These are phyloP conservation scores for Rhopalosiphum nymphaeae DNA, from an alignment of 2,888 invertebrate species.

Conservation along the genomic window DNA sequence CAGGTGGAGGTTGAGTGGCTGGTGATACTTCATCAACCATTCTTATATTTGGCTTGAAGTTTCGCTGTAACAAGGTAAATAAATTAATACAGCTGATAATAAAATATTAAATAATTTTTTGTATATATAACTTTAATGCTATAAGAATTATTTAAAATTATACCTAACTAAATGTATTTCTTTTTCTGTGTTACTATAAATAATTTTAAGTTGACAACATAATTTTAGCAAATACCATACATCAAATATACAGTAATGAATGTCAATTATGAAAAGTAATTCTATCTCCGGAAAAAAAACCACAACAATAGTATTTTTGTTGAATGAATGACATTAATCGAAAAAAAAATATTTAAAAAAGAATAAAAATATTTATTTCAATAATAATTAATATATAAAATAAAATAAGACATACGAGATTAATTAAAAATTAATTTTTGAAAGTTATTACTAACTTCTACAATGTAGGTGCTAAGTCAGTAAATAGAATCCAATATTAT, in stretches of 20 bases:
- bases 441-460: too few species aligned
- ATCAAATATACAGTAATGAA: background rate
- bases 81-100: background rate
- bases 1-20: constrained; percentile 86
- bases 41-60: constrained; percentile 76
- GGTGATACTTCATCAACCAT: constrained; percentile 78
- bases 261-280: background rate
- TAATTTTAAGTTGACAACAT: background rate
- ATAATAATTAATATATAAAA: background rate
- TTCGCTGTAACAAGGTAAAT: constrained; percentile 72
- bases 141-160: background rate
- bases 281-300: background rate
- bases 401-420: background rate
- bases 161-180: background rate
- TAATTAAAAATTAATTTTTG: too few species aligned
- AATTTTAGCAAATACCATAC: background rate
- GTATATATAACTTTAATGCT: background rate
- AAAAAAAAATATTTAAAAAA: too few species aligned
- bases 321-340: background rate
- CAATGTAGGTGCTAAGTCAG: background rate
- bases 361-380: background rate
- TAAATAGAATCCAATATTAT: background rate
- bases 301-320: background rate
- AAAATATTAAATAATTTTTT: background rate
- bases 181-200: background rate